Percentiles rank a stretch among this genome's conserved stretches.
phyloP scores from a whole-genome alignment of 2,797 vertebrate species.

The Scolopax rusticola region DNA sequence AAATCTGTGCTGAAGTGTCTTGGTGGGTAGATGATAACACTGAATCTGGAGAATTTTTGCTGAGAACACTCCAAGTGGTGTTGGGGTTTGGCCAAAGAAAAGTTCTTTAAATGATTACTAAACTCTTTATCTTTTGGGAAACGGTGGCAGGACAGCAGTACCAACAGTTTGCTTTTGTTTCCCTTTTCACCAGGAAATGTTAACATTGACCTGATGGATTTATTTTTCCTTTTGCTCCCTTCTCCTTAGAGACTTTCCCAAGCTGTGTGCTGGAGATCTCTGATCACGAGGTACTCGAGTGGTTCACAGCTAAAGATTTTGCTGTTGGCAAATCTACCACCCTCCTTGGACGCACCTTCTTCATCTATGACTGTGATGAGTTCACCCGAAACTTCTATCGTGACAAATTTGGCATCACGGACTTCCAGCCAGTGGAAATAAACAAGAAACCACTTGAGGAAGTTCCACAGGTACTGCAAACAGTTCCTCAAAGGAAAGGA shows the following conservation, averaged over 20 bases:
- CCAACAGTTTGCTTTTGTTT: neutral
- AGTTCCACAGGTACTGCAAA: slow-evolving; percentile 78
- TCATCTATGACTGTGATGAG: slow-evolving; percentile 88
- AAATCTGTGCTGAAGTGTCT: neutral
- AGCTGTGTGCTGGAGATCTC: slow-evolving; percentile 91
- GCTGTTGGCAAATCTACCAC: slow-evolving; percentile 84
- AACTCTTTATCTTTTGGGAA: neutral
- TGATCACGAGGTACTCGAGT: slow-evolving; percentile 88
- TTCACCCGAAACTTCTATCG: slow-evolving; percentile 89
- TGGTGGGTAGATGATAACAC: neutral
- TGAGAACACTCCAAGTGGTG: neutral
- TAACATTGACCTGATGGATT: neutral
- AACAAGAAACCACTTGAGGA: slow-evolving; percentile 68
- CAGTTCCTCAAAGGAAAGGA: neutral
- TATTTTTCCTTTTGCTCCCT: neutral
- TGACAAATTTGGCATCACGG: slow-evolving; percentile 84
- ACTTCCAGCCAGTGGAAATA: slow-evolving; percentile 78
- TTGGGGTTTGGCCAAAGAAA: neutral
- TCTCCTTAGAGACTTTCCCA: slow-evolving; percentile 86
- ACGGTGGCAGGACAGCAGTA: neutral
- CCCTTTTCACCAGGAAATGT: neutral
- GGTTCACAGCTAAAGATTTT: slow-evolving; percentile 91
- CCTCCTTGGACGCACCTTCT: slow-evolving; percentile 86
- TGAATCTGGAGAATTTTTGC: neutral
- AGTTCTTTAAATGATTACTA: neutral